These are phyloP conservation scores for Pheosia gnoma DNA, from an alignment of 2,888 invertebrate species.

Conservation along the genomic window DNA sequence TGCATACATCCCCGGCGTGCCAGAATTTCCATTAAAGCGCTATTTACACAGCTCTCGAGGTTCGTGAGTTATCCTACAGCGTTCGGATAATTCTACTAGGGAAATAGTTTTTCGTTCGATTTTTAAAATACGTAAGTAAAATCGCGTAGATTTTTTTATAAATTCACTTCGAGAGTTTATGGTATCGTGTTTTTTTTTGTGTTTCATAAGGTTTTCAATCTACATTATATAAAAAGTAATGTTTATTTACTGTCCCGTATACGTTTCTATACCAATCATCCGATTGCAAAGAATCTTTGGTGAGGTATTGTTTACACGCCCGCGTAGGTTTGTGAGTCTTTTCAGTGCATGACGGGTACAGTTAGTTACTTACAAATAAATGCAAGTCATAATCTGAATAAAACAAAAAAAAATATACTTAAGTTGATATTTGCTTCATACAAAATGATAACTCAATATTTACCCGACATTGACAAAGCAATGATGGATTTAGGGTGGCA, in stretches of 20 bases:
- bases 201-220: no score
- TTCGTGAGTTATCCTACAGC: slow-evolving; percentile 57
- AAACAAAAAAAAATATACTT: no score
- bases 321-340: no score
- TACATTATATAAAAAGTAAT: no score
- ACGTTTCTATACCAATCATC: no score
- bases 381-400: no score
- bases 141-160: neutral
- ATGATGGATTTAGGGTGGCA: slow-evolving; percentile 41
- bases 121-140: slow-evolving; percentile 25
- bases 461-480: slow-evolving; percentile 37
- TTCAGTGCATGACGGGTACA: no score
- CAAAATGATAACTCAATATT: slow-evolving; percentile 38
- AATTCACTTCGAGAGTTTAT: neutral
- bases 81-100: slow-evolving; percentile 60
- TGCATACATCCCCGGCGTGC: slow-evolving; percentile 52
- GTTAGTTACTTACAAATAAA: no score
- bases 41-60: slow-evolving; percentile 71
- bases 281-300: no score
- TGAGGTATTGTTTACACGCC: no score
- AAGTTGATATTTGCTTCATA: slow-evolving; percentile 17
- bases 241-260: no score
- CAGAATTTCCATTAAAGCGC: slow-evolving; percentile 75
- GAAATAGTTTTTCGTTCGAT: slow-evolving; percentile 61
- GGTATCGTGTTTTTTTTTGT: neutral